Evolutionary conservation across 2,888 invertebrate species (phyloP).

Genomic region (Aspidiotus rigidus): DNA sequence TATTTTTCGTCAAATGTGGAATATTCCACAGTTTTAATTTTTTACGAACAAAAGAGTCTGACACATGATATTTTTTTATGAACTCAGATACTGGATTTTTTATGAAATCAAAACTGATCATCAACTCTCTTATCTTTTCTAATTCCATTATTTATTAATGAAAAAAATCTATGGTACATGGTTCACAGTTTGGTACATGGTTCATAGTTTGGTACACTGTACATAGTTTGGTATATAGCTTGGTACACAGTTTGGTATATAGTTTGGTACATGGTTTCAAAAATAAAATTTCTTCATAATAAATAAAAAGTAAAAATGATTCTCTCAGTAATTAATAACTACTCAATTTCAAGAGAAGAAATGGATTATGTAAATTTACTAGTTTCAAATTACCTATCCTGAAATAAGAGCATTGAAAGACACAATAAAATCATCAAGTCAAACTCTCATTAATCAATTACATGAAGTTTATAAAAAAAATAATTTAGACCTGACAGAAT

Average conservation of each 20-base stretch:
- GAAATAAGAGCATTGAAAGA: neutral
- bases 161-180: conserved; percentile 1
- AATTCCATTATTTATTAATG: no score
- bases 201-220: neutral
- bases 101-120: no score
- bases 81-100: no score
- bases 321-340: no score
- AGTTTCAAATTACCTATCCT: neutral
- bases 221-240: neutral
- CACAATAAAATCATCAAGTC: neutral
- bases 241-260: no score
- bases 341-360: neutral
- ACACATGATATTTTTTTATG: no score
- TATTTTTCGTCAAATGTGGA: neutral
- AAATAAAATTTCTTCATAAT: neutral
- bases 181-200: neutral
- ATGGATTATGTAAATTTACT: neutral
- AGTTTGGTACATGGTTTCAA: neutral
- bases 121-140: no score
- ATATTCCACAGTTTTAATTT: no score
- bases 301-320: neutral
- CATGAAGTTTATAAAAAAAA: conserved; percentile 1
- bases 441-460: neutral
- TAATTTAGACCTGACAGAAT: no score
- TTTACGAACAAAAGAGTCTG: no score